A percentile compares a stretch with the other conserved stretches of the same genome.
phyloP scores from a whole-genome alignment of 2,888 invertebrate species.

The Cephus runcator region DNA sequence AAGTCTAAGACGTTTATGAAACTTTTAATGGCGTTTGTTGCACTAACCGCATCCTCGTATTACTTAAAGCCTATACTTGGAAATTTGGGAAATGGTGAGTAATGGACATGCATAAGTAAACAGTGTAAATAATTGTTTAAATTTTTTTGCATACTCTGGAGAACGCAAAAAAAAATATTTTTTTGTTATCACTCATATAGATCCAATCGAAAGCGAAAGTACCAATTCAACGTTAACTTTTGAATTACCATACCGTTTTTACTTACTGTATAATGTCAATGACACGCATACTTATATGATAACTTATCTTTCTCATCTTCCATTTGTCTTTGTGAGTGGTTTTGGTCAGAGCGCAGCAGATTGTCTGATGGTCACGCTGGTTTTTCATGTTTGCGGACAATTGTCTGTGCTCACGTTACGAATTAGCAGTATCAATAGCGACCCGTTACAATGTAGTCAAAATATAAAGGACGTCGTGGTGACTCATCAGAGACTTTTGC shows the following conservation, averaged over 20 bases:
- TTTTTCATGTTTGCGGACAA: conserved; percentile 49
- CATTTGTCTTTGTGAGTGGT: conserved; percentile 45
- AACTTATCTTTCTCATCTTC: conserved; percentile 43
- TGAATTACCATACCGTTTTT: conserved; percentile 49
- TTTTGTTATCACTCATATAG: neutral
- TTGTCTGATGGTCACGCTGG: conserved; percentile 47
- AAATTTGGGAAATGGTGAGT: neutral
- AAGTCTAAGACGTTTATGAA: conserved; percentile 45
- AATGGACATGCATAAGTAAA: too few species aligned
- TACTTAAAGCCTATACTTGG: conserved; percentile 48
- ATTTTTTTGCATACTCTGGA: neutral
- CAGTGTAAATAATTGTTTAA: neutral
- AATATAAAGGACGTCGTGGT: conserved; percentile 37
- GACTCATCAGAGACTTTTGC: conserved; percentile 39
- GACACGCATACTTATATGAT: conserved; percentile 39
- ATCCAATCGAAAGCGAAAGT: conserved; percentile 12
- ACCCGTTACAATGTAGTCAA: conserved; percentile 23
- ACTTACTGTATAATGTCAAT: conserved; percentile 44
- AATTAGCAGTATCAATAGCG: conserved; percentile 34
- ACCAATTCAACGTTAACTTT: conserved; percentile 20
- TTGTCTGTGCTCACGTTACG: conserved; percentile 43
- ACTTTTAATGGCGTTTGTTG: conserved; percentile 40
- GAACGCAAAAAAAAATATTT: neutral
- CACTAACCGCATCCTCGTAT: conserved; percentile 46
- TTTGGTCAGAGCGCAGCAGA: conserved; percentile 46